Evolutionary conservation across 2,888 invertebrate genomes (phyloP), one percentile per base, ranked within the genome.

Genomic region (Tetranychus piercei): DNA sequence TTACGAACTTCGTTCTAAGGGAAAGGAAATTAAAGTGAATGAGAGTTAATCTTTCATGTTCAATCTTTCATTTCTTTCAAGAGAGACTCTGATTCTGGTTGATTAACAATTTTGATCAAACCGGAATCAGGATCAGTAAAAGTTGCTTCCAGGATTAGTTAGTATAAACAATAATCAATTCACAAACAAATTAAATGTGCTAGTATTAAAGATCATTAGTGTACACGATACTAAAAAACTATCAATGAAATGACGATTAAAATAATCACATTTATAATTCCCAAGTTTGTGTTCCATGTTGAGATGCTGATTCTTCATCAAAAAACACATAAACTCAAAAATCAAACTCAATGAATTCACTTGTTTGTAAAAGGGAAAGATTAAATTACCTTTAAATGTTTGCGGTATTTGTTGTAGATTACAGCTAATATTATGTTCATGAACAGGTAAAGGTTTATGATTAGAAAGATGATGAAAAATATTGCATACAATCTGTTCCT

Each of bases 351-450:
- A 5, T 55, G 55, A 55, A 55, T 34, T 34, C 34, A 34, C 5
- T 34, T 34, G 34, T 34, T 34, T 23, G 23, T 23, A 1, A 3
- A 34, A 34, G 1, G 34, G 34, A 55, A 55, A 15, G 1, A 55
- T 55, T 15, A 15, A 55, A 5, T 55, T 55, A 55, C 55, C 79
- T 80, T 80, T n/a, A 84, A 79, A 55, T 84, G 80, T 23, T 80
- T 80, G 77, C 83, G 82, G 67, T 83, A 84, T 74, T 83, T 83
- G 78, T 84, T 83, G 70, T 84, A 84, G 18, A 84, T 83, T 34
- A 84, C 84, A 22, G 84, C 84, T 22, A 83, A 78, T 77, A 84
- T 83, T 76, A 84, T 84, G 75, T 83, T 80, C 83, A 84, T 83
- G 79, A 84, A 84, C 74, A 84, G 81, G 78, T 84, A 84, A 43